Evolutionary conservation across 2,797 vertebrate species (phyloP).

Genomic region (Moxostoma hubbsi): DNA sequence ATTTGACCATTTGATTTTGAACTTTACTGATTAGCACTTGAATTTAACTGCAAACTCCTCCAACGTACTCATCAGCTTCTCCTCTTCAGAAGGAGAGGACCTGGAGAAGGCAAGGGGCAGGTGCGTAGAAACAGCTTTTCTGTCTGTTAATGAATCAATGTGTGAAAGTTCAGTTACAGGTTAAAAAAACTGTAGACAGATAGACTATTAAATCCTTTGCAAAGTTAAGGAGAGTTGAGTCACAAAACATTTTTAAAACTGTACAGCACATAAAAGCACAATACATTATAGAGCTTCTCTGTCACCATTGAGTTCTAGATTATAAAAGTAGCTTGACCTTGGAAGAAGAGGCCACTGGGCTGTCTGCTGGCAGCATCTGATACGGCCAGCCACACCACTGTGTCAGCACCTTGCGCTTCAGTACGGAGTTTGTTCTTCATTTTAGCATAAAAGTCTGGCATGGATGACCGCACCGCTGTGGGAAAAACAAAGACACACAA

Average conservation of each 20-base stretch:
- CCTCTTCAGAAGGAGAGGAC: conserved; percentile 73
- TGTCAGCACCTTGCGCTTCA: conserved; percentile 82
- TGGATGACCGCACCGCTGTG: conserved; percentile 78
- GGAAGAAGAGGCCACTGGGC: conserved; percentile 82
- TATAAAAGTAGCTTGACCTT: conserved; percentile 69
- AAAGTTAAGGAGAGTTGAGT: too few relatives aligned
- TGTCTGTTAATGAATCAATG: conserved; percentile 69
- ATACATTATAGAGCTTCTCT: too few relatives aligned
- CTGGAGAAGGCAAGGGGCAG: conserved; percentile 78
- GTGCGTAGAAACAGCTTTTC: conserved; percentile 79
- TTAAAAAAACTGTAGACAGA: not conserved
- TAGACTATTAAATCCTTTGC: too few relatives aligned
- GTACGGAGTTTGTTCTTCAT: conserved; percentile 82
- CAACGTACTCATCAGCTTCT: conserved; percentile 73
- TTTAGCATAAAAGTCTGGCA: conserved; percentile 82
- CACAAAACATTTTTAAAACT: not conserved
- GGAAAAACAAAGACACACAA: conserved; percentile 17
- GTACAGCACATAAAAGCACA: not conserved
- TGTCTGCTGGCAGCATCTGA: conserved; percentile 70
- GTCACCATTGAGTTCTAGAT: not conserved
- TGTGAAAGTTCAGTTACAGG: not conserved
- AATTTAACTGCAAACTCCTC: conserved; percentile 77
- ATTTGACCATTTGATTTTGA: not conserved
- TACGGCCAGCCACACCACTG: conserved; percentile 78
- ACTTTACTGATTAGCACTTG: conserved; percentile 65